Base-by-base conservation (phyloP, 64 coral and sea anemone genomes). In the Stylophora pistillata region DNA sequence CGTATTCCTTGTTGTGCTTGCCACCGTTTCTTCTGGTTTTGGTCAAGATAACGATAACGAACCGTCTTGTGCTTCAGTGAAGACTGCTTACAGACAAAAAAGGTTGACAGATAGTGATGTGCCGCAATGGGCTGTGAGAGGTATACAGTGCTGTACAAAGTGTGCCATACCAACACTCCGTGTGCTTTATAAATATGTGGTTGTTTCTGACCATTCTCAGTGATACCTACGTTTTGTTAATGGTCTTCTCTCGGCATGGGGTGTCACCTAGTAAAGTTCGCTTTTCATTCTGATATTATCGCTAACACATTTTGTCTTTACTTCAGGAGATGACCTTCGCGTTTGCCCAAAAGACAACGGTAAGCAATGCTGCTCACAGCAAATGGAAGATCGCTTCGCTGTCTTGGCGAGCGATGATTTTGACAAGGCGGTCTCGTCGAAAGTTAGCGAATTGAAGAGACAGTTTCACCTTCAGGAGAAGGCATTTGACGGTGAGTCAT, bases 311-410 rank as follows among this genome's bases (percentile, higher is more conserved):
- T 84, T 84, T 84, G 21, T 54, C 30, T 84, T 84, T 84, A 25
- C 64, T 10, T 21, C 54, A 84, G 80, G 80, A 68, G 65, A 70
- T 84, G 61, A 84, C 80, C 61, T 84, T 26, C 80, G 34, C 31
- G 62, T 84, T 23, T 84, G 80, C 20, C 80, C 80, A 11, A 84
- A 84, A 54, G 23, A 84, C 62, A 84, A 53, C 62, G 80, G 80
- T 34, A 84, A 84, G 80, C 80, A 84, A 20, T 84, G 80, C 62
- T 84, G 80, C 61, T 84, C 80, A 20, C 80, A 64, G 53, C 18
- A 34, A 54, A 84, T 84, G 80, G 80, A 84, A 53, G 62, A 66
- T 20, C 80, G 80, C 21, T 84, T 84, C 80, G 33, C 58, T 25
- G 18, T 30, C 62, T 37, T 53, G 11, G 62, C 80, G 0, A 20